Evolutionary conservation across 2,888 invertebrate species (phyloP).

Genomic region (Diploptera punctata): DNA sequence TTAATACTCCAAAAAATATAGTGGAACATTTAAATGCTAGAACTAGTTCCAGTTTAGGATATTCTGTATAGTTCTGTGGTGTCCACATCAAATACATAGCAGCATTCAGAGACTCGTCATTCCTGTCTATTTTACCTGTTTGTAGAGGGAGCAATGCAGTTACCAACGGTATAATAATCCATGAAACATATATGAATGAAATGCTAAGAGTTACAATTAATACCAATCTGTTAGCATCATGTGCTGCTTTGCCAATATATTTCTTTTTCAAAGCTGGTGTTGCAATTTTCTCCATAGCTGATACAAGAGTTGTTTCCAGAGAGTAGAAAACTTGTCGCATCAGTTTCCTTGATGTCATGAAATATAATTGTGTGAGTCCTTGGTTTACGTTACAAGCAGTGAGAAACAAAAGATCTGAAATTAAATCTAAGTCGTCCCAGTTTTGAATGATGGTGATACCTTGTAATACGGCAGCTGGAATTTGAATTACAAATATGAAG

Average conservation of each 20-base stretch:
- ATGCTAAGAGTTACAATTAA: background rate
- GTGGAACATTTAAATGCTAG: background rate
- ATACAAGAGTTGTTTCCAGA: background rate
- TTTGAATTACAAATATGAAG: background rate
- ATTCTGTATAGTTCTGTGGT: background rate
- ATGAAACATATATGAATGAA: background rate
- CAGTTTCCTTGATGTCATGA: background rate
- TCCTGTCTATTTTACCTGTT: background rate
- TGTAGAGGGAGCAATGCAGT: background rate
- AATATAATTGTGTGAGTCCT: background rate
- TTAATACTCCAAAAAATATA: background rate
- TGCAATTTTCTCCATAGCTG: background rate
- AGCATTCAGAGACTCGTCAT: background rate
- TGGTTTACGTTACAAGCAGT: background rate
- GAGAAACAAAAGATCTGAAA: background rate
- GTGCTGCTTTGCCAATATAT: background rate
- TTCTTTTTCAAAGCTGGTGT: background rate
- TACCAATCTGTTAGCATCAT: background rate
- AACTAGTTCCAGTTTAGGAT: background rate
- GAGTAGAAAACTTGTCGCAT: background rate
- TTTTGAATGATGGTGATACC: background rate
- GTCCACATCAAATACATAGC: background rate
- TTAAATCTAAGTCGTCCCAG: background rate
- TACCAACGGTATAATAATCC: background rate
- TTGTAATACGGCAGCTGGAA: background rate